phyloP scores from a whole-genome alignment of 2,888 invertebrate species.

The Calameuta idolon region DNA sequence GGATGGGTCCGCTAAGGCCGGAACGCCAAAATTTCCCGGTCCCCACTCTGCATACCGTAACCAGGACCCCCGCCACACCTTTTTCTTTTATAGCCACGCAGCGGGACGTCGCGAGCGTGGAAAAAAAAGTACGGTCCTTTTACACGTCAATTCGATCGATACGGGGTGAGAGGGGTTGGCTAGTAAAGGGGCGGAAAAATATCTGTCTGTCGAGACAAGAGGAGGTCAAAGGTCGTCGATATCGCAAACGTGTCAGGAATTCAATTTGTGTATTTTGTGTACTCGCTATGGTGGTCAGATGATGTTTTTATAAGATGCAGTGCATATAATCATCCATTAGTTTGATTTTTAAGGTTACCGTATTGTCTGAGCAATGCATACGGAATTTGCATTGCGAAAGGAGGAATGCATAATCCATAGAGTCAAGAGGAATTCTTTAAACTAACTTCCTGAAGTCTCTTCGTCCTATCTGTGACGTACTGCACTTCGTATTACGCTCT shows the following conservation, averaged over 20 bases:
- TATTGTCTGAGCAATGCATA: neutral
- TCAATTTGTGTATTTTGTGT: neutral
- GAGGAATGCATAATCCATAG: neutral
- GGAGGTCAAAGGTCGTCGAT: neutral
- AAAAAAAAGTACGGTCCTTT: neutral
- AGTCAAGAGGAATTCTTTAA: neutral
- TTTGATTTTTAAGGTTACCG: neutral
- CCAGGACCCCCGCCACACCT: neutral
- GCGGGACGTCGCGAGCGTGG: neutral
- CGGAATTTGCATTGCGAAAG: neutral
- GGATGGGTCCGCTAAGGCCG: neutral
- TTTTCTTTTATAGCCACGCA: neutral
- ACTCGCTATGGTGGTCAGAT: neutral
- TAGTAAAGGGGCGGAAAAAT: neutral
- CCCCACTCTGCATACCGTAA: neutral
- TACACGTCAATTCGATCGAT: neutral
- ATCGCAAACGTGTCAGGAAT: neutral
- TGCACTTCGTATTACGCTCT: neutral
- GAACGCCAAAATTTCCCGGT: neutral
- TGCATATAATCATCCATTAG: neutral
- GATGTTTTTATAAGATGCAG: neutral
- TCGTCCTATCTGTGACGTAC: neutral
- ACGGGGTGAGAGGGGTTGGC: neutral
- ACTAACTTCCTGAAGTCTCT: neutral
- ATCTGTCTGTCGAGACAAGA: neutral